phyloP scores from a whole-genome alignment of 2,888 invertebrate species.

The Sclerodermus sp. region DNA sequence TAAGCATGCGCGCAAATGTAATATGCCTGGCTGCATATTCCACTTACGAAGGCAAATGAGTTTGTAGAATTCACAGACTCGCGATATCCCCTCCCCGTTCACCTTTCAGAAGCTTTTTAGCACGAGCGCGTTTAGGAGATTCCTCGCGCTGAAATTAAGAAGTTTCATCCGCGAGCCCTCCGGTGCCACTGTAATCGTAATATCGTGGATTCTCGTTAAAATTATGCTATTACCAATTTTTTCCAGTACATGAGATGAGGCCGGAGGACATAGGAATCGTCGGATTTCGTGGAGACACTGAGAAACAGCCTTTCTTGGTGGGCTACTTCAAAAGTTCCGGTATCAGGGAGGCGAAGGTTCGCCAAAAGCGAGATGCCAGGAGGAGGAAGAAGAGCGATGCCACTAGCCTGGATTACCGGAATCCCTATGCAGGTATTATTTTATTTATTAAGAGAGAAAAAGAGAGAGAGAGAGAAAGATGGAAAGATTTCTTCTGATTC shows the following conservation, averaged over 20 bases:
- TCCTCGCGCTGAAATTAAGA: no score
- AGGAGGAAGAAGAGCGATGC: constrained; percentile 61
- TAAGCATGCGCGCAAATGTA: constrained; percentile 29
- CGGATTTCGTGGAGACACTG: constrained; percentile 74
- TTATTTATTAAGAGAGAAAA: no score
- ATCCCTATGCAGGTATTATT: constrained; percentile 62
- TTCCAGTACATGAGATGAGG: constrained; percentile 74
- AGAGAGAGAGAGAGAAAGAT: neutral
- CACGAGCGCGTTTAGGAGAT: no score
- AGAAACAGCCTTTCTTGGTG: constrained; percentile 90
- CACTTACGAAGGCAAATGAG: constrained; percentile 14
- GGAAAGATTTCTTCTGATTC: neutral
- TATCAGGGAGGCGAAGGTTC: constrained; percentile 61
- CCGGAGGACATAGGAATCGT: constrained; percentile 85
- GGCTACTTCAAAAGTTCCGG: constrained; percentile 78
- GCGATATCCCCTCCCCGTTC: no score
- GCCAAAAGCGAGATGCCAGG: constrained; percentile 64
- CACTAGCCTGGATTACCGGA: constrained; percentile 59
- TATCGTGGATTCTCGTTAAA: no score
- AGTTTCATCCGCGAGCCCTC: no score
- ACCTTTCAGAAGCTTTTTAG: no score
- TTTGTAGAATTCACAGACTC: constrained; percentile 8
- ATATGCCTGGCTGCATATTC: constrained; percentile 14
- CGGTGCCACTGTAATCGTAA: no score
- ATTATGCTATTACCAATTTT: neutral